These are phyloP conservation scores for Epicampocera succincta DNA, from an alignment of 2,888 invertebrate genomes.

Conservation along the genomic window DNA sequence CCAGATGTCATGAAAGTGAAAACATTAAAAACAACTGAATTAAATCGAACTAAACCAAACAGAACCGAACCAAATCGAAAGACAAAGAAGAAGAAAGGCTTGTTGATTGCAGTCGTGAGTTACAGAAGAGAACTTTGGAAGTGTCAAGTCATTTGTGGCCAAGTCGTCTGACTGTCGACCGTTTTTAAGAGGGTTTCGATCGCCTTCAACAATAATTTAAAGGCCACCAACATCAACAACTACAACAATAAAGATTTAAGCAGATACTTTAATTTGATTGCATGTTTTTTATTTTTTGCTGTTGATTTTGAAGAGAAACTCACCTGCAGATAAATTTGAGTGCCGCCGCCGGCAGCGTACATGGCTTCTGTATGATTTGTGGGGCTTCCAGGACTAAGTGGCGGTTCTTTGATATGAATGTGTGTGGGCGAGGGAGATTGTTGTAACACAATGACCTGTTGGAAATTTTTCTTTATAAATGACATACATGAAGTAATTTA, in stretches of 20 bases:
- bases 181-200: too few relatives aligned
- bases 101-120: not conserved
- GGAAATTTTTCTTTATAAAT: conserved; percentile 59
- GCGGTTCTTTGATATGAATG: conserved; percentile 80
- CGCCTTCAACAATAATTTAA: too few relatives aligned
- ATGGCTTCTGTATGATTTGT: conserved; percentile 78
- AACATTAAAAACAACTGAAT: conserved; percentile 49
- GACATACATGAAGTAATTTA: conserved; percentile 42
- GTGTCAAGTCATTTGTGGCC: conserved; percentile 23
- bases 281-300: conserved; percentile 17
- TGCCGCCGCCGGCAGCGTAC: conserved; percentile 82
- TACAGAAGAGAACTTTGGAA: conserved; percentile 22
- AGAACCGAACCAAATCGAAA: not conserved
- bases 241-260: conserved; percentile 7
- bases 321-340: conserved; percentile 82
- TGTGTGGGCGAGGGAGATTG: conserved; percentile 77
- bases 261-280: conserved; percentile 42
- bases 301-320: conserved; percentile 70
- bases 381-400: conserved; percentile 80
- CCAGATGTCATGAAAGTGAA: conserved; percentile 68
- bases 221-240: conserved; percentile 24
- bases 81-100: conserved; percentile 1
- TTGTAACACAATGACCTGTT: conserved; percentile 81
- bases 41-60: conserved; percentile 10
- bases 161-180: conserved; percentile 3